Evolutionary conservation across 2,888 invertebrate species (phyloP).

Genomic region (Iselma pallidipennis): DNA sequence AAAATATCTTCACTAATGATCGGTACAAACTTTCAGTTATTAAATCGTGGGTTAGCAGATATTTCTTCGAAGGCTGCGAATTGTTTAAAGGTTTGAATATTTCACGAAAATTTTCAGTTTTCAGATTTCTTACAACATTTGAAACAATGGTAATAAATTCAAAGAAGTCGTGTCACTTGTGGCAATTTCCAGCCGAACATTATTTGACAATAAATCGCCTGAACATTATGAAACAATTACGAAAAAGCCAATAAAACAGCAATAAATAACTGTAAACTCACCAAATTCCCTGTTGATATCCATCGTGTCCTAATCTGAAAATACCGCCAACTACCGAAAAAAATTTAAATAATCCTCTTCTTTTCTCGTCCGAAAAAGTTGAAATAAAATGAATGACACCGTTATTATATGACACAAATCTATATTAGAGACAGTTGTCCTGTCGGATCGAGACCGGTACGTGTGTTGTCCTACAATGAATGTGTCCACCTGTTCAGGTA

Average conservation of each 20-base stretch:
- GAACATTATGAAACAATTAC: constrained; percentile 2
- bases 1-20: too few relatives aligned
- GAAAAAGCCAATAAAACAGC: constrained; percentile 11
- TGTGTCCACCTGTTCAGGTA: constrained; percentile 49
- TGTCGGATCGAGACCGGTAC: constrained; percentile 18
- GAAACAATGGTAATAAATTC: too few relatives aligned
- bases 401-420: not conserved
- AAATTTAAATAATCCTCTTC: not conserved
- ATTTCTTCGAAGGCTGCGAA: too few relatives aligned
- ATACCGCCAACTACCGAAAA: not conserved
- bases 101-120: too few relatives aligned
- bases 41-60: too few relatives aligned
- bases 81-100: too few relatives aligned
- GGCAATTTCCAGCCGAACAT: too few relatives aligned
- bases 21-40: too few relatives aligned
- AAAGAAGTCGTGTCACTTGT: too few relatives aligned
- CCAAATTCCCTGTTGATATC: constrained; percentile 31
- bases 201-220: too few relatives aligned
- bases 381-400: not conserved
- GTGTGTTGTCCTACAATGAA: constrained; percentile 26
- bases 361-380: not conserved
- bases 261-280: constrained; percentile 29
- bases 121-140: too few relatives aligned
- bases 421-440: constrained; percentile 7
- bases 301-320: constrained; percentile 20